Percentiles rank a stretch among this genome's conserved stretches.
phyloP scores from a whole-genome alignment of 2,113 vertebrate species.

The Phyllostomus discolor region DNA sequence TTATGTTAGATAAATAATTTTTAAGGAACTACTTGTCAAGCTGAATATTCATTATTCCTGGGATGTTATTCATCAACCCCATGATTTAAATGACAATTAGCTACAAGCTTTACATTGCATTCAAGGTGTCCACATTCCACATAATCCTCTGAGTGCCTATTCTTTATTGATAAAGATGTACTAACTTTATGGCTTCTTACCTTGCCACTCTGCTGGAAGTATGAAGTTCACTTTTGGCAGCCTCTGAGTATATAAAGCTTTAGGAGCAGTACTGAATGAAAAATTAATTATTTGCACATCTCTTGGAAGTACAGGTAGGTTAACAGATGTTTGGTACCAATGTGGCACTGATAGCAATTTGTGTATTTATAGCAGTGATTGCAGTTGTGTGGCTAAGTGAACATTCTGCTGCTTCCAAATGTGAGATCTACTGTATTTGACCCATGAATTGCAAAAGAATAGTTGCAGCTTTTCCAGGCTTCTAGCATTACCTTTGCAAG shows the following conservation, averaged over 20 bases:
- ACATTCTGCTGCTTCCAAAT: background rate
- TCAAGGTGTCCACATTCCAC: background rate
- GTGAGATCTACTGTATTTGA: background rate
- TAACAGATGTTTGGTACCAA: conserved; percentile 37
- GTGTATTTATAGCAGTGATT: background rate
- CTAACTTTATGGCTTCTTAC: background rate
- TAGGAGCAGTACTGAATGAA: background rate
- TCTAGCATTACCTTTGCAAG: background rate
- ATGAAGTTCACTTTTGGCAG: background rate
- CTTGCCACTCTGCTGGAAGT: background rate
- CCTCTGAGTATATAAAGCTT: conserved; percentile 28
- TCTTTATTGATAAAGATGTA: background rate
- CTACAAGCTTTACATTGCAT: background rate
- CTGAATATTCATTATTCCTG: conserved; percentile 50
- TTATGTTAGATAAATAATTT: conserved; percentile 52
- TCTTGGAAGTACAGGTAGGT: background rate
- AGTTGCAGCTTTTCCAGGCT: background rate
- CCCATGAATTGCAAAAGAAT: background rate
- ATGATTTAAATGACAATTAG: conserved; percentile 38
- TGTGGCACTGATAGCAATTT: background rate
- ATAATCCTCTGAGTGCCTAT: background rate
- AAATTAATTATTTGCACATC: conserved; percentile 21
- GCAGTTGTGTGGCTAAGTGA: background rate
- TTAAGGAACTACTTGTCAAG: conserved; percentile 50
- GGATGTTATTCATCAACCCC: conserved; percentile 16